Base-by-base conservation (phyloP, 2,888 invertebrate genomes). In the Glaucopsyche alexis region DNA sequence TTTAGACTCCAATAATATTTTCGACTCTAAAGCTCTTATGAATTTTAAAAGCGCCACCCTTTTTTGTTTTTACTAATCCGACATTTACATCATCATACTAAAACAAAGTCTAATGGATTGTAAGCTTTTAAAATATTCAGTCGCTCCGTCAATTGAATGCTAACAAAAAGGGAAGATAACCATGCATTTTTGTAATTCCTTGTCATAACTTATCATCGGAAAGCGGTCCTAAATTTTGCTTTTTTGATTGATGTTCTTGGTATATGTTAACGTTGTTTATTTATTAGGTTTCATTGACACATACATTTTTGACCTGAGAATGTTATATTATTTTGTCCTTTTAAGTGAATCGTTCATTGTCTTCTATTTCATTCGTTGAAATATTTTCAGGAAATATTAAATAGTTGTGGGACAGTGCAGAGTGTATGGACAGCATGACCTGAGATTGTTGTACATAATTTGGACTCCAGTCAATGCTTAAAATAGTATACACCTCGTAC, bases 31-130 rank as follows among this genome's bases (percentile, higher is more conserved):
- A 71, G 55, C 71, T 71, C 55, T 71, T 40, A 71, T 71, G 71
- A 71, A 72, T 72, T 72, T 72, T 75, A 45, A 66, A 75, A 71
- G 66, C 71, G 71, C 49, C 29, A 65, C 72, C 72, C 49, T 65
- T 65, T 66, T 72, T 72, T 65, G 42, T 71, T 71, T 55, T 71
- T 42, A 50, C 75, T 75, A 77, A 77, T 72, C 75, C 73, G 74
- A 73, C 73, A 67, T 72, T 75, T 75, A 75, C 74, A 71, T 42
- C 72, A 74, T 72, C 74, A 69, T 74, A 77, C 73, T 74, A 75
- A 76, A 75, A 78, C 75, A 77, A 77, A 76, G 75, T 74, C 71
- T 65, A 70, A 73, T 74, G 72, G 74, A 75, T 78, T 75, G 75
- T 75, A 75, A 74, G 73, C 71, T 71, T 71, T 71, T 71, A 71